These are phyloP conservation scores for Drosophila nikananu DNA, from an alignment of 1,140 invertebrate species.

Conservation along the genomic window DNA sequence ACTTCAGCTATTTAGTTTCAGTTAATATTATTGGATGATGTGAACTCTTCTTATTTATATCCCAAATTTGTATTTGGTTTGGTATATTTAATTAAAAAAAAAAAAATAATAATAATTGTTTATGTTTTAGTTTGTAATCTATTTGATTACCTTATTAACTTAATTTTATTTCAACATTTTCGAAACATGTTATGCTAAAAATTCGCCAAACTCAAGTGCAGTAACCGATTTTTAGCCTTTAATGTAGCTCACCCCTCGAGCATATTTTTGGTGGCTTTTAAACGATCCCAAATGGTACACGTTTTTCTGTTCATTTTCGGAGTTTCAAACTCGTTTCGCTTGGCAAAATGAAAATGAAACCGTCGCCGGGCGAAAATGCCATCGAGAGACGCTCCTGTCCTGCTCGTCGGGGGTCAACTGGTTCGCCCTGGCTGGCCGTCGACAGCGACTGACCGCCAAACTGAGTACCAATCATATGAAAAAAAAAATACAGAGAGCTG, in stretches of 20 bases:
- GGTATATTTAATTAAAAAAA: too few species aligned
- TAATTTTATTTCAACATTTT: too few species aligned
- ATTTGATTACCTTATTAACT: too few species aligned
- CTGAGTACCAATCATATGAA: constrained; percentile 12
- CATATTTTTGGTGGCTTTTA: constrained; percentile 17
- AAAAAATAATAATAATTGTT: too few species aligned
- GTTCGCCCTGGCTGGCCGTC: constrained; percentile 36
- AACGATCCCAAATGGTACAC: constrained; percentile 25
- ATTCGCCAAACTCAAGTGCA: background rate
- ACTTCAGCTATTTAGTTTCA: too few species aligned
- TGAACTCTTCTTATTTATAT: too few species aligned
- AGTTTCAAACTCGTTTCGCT: constrained; percentile 44
- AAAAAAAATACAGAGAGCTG: background rate
- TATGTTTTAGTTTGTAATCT: too few species aligned
- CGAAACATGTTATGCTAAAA: too few species aligned
- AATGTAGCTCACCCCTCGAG: background rate
- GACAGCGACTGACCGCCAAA: constrained; percentile 33
- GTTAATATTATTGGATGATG: too few species aligned
- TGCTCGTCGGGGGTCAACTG: constrained; percentile 45
- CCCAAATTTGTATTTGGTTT: too few species aligned
- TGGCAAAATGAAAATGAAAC: constrained; percentile 56
- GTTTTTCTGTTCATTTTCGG: constrained; percentile 13
- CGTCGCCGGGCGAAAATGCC: constrained; percentile 32
- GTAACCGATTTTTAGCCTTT: background rate
- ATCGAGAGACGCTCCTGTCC: constrained; percentile 31